Conservation (phyloP, 2,888 invertebrate species). For the Phortica magna region DNA sequence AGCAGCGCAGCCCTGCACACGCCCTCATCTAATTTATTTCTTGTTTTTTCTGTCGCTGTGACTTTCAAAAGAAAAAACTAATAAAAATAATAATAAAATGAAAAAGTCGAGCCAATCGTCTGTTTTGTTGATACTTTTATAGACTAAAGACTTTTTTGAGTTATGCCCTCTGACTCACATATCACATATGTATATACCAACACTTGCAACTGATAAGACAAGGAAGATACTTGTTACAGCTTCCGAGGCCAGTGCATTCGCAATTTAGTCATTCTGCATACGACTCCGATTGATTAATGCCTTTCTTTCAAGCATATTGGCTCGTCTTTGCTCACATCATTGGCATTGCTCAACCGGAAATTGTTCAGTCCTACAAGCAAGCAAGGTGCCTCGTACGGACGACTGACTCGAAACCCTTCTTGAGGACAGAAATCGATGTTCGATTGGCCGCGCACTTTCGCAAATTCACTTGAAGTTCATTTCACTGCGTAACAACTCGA, state of each 20-base stretch:
- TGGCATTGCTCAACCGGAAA: conserved; percentile 29
- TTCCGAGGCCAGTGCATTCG: too few relatives aligned
- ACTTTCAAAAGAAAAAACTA: conserved; percentile 4
- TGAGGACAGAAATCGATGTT: conserved; percentile 13
- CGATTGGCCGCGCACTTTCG: conserved; percentile 56
- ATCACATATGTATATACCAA: too few relatives aligned
- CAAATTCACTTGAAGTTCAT: conserved; percentile 54
- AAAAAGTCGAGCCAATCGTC: neutral
- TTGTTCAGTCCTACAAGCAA: conserved; percentile 16
- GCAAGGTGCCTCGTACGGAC: neutral
- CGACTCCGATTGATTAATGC: too few relatives aligned
- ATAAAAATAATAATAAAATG: too few relatives aligned
- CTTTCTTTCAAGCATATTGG: neutral
- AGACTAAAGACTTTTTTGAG: neutral
- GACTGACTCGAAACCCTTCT: neutral
- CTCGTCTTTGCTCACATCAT: neutral
- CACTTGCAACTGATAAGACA: too few relatives aligned
- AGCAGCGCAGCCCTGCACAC: conserved; percentile 23
- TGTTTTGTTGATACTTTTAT: conserved; percentile 14
- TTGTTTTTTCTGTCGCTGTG: conserved; percentile 57
- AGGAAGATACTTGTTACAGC: too few relatives aligned
- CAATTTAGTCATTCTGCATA: too few relatives aligned
- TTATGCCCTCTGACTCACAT: too few relatives aligned
- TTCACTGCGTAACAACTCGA: conserved; percentile 55
- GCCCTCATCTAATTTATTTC: conserved; percentile 61